phyloP scores from a whole-genome alignment of 2,888 invertebrate genomes.

The Eupithecia pulchellata region DNA sequence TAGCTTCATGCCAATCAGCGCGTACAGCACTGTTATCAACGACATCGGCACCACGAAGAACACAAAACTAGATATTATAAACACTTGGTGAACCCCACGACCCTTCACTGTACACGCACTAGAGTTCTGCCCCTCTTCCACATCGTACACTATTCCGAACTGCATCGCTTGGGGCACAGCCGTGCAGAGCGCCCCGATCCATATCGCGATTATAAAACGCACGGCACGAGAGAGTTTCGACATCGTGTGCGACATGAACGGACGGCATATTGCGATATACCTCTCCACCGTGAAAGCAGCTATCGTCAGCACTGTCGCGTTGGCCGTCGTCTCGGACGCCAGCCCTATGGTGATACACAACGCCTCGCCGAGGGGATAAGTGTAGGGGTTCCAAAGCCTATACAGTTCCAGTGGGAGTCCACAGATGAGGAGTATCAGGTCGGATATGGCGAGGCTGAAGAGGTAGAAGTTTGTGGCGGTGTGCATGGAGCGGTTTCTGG shows the following conservation, averaged over 20 bases:
- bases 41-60: constrained; percentile 96
- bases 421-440: constrained; percentile 89
- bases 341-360: constrained; percentile 91
- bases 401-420: constrained; percentile 93
- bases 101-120: constrained; percentile 86
- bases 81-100: constrained; percentile 87
- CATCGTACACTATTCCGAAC: constrained; percentile 88
- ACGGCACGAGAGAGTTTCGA: constrained; percentile 93
- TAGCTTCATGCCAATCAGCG: constrained; percentile 90
- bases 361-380: constrained; percentile 90
- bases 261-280: constrained; percentile 94
- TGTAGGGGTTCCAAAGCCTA: constrained; percentile 89
- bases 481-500: constrained; percentile 91
- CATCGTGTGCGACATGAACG: constrained; percentile 93
- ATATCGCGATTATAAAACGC: constrained; percentile 90
- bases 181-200: constrained; percentile 90
- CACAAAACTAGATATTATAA: constrained; percentile 91
- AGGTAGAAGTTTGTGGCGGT: constrained; percentile 94
- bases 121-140: constrained; percentile 77
- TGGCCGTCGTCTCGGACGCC: constrained; percentile 93
- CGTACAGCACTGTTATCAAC: constrained; percentile 92
- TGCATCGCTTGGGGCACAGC: constrained; percentile 93
- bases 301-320: constrained; percentile 94
- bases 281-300: constrained; percentile 95
- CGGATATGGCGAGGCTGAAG: constrained; percentile 92